These are phyloP conservation scores for Agrotis ipsilon DNA, from an alignment of 2,888 invertebrate genomes.

Conservation along the genomic window DNA sequence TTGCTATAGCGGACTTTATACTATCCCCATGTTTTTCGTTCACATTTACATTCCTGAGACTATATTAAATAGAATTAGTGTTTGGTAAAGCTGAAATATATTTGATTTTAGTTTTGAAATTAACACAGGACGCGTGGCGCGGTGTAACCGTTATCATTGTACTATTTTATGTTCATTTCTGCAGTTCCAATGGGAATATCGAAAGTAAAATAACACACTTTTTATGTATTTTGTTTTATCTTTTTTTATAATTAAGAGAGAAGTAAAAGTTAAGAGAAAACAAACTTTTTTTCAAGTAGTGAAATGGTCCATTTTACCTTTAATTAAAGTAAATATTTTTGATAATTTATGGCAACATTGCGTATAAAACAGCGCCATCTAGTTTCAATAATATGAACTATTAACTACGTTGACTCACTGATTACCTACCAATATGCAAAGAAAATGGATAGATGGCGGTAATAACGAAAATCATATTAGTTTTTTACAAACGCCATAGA, in stretches of 20 bases:
- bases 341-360: conserved; percentile 49
- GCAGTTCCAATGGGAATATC: background rate
- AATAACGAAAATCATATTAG: background rate
- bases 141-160: background rate
- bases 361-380: conserved; percentile 51
- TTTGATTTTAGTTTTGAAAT: background rate
- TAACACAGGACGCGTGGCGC: no score
- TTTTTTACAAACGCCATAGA: conserved; percentile 1
- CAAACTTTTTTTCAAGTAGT: no score
- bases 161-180: background rate
- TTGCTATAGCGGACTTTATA: conserved; percentile 69
- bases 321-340: background rate
- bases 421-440: background rate
- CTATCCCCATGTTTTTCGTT: conserved; percentile 32
- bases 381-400: conserved; percentile 4
- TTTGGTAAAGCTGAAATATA: background rate
- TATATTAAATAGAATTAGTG: background rate
- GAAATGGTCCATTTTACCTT: background rate
- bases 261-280: no score
- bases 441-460: conserved; percentile 18
- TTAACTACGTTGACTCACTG: accelerated
- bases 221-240: no score
- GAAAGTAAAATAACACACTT: no score
- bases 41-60: background rate
- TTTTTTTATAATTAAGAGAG: background rate